Percentiles rank a stretch among this genome's conserved stretches.
Conservation (phyloP, 1,140 invertebrate species). For the Caenorhabditis briggsae region DNA sequence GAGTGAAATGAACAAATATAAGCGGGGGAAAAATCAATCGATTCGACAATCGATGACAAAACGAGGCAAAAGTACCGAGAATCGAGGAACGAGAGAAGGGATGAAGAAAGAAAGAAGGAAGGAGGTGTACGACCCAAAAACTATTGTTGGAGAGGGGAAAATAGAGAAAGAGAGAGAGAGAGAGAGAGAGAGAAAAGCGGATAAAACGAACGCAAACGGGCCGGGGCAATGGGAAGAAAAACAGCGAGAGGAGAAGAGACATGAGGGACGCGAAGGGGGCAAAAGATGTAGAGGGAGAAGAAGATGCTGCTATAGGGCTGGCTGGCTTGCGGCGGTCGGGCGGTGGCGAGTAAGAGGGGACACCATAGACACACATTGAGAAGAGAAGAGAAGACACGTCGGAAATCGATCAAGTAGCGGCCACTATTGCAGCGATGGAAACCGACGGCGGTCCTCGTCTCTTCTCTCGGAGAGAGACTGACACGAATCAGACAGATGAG, state of each 20-base stretch:
- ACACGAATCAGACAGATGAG: constrained; percentile 34
- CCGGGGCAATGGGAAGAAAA: background rate
- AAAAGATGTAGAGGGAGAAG: background rate
- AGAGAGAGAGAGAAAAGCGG: background rate
- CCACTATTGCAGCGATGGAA: constrained; percentile 39
- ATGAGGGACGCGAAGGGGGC: no score
- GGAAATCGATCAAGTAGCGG: constrained; percentile 51
- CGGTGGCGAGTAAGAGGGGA: background rate
- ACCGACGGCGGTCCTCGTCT: background rate
- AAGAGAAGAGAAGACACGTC: constrained; percentile 38
- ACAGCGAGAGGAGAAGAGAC: background rate
- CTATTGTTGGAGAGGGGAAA: constrained; percentile 25
- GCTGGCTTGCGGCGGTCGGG: constrained; percentile 9
- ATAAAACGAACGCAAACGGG: constrained; percentile 3
- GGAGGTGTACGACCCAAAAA: constrained; percentile 33
- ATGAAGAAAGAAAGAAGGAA: background rate
- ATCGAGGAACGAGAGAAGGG: background rate
- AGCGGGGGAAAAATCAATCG: constrained; percentile 20
- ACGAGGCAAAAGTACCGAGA: background rate
- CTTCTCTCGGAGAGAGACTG: background rate
- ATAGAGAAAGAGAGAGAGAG: background rate
- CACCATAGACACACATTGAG: background rate
- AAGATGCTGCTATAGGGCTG: constrained; percentile 1
- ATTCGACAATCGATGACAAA: constrained; percentile 10
- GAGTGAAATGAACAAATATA: background rate